Percentiles rank a stretch among this genome's conserved stretches.
phyloP scores from a whole-genome alignment of 2,797 vertebrate species.

The Steatocranus sp. region DNA sequence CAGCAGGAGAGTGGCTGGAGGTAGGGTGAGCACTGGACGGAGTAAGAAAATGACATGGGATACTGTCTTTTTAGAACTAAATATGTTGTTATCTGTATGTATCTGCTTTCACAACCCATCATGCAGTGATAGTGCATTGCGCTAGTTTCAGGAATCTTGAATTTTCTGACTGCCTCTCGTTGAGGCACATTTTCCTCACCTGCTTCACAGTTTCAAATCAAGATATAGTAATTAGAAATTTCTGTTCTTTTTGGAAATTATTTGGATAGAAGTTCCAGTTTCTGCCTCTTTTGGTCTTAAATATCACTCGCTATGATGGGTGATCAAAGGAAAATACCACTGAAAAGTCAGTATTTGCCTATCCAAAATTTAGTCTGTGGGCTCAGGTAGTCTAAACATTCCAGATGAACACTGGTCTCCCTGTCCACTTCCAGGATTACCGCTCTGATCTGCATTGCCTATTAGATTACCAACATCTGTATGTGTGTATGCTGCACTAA shows the following conservation, averaged over 20 bases:
- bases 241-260: neutral
- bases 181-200: neutral
- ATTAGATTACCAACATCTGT: conserved; percentile 66
- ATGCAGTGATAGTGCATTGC: neutral
- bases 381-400: conserved; percentile 71
- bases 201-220: neutral
- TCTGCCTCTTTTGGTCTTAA: conserved; percentile 2
- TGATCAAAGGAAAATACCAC: conserved; percentile 43
- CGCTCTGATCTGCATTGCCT: conserved; percentile 50
- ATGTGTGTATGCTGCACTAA: conserved; percentile 28
- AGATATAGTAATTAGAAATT: conserved; percentile 2
- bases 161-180: neutral
- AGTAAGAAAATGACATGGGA: neutral
- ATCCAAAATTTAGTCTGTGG: conserved; percentile 42
- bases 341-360: conserved; percentile 46
- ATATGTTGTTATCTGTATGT: neutral
- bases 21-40: conserved; percentile 61
- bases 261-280: neutral
- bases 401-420: conserved; percentile 64
- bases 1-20: conserved; percentile 85
- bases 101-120: neutral
- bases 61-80: neutral
- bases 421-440: conserved; percentile 57
- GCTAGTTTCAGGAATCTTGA: neutral
- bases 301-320: neutral